These are phyloP conservation scores for Tympanoctomys barrerae DNA, from an alignment of 2,797 vertebrate genomes.

Conservation along the genomic window DNA sequence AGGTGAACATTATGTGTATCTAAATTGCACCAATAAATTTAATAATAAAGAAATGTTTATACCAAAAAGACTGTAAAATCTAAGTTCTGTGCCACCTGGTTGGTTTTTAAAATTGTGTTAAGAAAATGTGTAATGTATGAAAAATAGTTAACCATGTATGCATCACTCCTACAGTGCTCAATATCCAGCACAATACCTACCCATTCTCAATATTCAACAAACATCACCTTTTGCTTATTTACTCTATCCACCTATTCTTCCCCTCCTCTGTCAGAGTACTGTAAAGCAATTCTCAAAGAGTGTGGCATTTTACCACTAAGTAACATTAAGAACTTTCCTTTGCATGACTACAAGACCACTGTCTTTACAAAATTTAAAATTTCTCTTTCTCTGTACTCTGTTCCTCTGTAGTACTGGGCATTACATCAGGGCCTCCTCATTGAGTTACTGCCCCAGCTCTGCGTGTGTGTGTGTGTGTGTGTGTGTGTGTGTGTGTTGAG, in stretches of 20 bases:
- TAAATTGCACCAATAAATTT: background rate
- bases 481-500: background rate
- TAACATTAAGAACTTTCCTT: background rate
- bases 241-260: background rate
- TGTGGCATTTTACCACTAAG: background rate
- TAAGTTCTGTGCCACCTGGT: background rate
- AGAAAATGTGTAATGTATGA: background rate
- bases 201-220: background rate
- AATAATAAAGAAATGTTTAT: background rate
- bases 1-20: background rate
- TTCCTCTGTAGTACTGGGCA: background rate
- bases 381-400: background rate
- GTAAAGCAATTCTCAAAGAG: slow-evolving; percentile 37
- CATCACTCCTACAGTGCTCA: background rate
- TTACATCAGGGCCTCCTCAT: background rate
- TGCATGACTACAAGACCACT: background rate
- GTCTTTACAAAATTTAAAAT: background rate
- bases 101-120: background rate
- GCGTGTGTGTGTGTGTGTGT: background rate
- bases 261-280: background rate
- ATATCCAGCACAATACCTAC: background rate
- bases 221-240: background rate
- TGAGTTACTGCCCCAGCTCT: background rate
- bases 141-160: background rate
- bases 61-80: background rate